Percentiles rank a stretch among this genome's conserved stretches.
phyloP scores from a whole-genome alignment of 2,797 vertebrate species.

The Catharus ustulatus region DNA sequence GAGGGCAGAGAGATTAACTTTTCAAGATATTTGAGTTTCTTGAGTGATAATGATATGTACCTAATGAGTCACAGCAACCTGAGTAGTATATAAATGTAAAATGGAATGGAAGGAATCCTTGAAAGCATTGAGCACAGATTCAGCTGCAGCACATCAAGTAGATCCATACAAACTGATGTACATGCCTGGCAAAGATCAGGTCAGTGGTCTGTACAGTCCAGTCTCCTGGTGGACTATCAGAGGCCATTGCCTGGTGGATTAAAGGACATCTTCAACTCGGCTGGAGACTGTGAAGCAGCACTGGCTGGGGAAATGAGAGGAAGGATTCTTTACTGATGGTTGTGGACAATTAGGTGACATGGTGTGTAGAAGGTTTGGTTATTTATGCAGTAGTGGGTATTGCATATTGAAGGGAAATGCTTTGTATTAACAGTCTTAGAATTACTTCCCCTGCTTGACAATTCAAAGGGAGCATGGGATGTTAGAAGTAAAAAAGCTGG shows the following conservation, averaged over 20 bases:
- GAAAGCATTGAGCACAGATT: neutral
- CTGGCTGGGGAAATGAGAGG: neutral
- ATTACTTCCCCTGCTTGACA: neutral
- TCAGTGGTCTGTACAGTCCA: neutral
- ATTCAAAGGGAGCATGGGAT: neutral
- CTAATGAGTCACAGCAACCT: neutral
- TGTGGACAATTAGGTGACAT: neutral
- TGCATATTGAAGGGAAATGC: neutral
- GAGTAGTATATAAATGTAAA: neutral
- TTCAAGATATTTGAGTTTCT: neutral
- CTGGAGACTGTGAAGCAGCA: neutral
- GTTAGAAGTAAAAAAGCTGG: neutral
- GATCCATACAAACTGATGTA: neutral
- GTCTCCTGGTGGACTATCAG: neutral
- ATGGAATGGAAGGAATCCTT: neutral
- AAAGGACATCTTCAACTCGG: neutral
- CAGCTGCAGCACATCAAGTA: neutral
- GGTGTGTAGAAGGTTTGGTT: neutral
- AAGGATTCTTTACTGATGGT: neutral
- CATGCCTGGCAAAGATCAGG: neutral
- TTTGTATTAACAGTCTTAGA: neutral
- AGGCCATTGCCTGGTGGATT: neutral
- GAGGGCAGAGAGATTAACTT: neutral
- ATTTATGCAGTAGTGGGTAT: neutral
- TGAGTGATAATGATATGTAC: neutral